Base-by-base conservation (phyloP, 2,888 invertebrate species). In the Thymelicus sylvestris region DNA sequence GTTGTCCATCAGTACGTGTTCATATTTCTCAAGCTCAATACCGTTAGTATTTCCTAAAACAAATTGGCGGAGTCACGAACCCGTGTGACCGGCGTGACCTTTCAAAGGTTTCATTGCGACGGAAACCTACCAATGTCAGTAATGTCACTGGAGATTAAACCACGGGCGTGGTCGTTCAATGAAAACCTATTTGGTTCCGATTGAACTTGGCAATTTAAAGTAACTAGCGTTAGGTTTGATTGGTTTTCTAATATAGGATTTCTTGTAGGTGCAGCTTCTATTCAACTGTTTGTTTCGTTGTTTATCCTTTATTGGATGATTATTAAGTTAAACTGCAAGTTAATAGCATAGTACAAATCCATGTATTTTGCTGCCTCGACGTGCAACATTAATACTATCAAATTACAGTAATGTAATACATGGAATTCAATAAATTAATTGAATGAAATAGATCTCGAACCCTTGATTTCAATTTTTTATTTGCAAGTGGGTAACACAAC, bases 41-140 rank as follows among this genome's bases (percentile, higher is more conserved):
- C 83, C 80, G 80, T 81, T 80, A 80, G 73, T 77, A 76, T 75
- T 79, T 76, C 77, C 79, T 78, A 79, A 82, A 81, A 79, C 77
- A 83, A 83, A 82, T 81, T 80, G 79, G 71, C 76, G 76, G 72
- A 80, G 82, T 83, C 83, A 83, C 83, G 83, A 81, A 81, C 80
- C 79, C 81, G 81, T 83, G 82, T 74, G 83, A 83, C 79, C 78
- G 79, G 1, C 13, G 71, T 72, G 79, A 83, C 81, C 83, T 82
- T 80, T 79, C 60, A 61, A 57, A 74, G 63, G 72, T 69, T 67
- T 72, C 67, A 67, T 59, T 62, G 68, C 68, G 55, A 63, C 77
- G 74, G 77, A 78, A 75, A 76, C 74, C 73, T 76, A 78, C 75
- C 80, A 79, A 79, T 80, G 81, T 79, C 79, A 78, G 67, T 61